Percentiles rank a stretch among this genome's conserved stretches.
Evolutionary conservation across 2,888 invertebrate species (phyloP).

Genomic region (Diaprepes abbreviatus): DNA sequence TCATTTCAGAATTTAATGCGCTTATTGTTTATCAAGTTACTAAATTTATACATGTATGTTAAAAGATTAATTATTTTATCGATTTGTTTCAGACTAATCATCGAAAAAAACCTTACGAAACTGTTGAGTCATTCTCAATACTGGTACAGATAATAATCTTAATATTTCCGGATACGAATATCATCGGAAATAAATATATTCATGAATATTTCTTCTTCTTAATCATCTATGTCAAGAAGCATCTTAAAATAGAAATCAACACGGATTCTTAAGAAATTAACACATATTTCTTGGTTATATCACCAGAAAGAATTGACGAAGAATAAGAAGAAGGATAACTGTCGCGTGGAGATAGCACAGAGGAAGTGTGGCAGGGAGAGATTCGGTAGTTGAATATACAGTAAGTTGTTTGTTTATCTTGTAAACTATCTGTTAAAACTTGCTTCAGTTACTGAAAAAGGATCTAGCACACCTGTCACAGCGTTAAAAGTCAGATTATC

Average conservation of each 20-base stretch:
- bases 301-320: neutral
- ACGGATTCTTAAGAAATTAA: neutral
- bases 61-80: neutral
- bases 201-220: constrained; percentile 7
- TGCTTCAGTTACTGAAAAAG: neutral
- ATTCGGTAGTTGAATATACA: no score
- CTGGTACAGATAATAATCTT: constrained; percentile 14
- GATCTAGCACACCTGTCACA: constrained; percentile 13
- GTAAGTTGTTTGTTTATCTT: no score
- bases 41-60: no score
- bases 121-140: constrained; percentile 4
- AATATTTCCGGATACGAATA: constrained; percentile 10
- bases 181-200: constrained; percentile 8
- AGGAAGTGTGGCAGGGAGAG: constrained; percentile 6
- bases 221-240: constrained; percentile 30
- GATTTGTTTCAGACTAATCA: constrained; percentile 3
- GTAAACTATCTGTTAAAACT: no score
- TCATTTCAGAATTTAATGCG: no score
- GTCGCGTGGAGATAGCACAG: constrained; percentile 25
- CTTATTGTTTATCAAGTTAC: no score
- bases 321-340: neutral
- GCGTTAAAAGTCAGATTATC: neutral
- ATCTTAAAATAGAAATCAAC: neutral
- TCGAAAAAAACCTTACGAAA: neutral
- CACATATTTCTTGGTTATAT: constrained; percentile 25